Evolutionary conservation across 1,140 invertebrate genomes (phyloP).

Genomic region (Steinernema feltiae): DNA sequence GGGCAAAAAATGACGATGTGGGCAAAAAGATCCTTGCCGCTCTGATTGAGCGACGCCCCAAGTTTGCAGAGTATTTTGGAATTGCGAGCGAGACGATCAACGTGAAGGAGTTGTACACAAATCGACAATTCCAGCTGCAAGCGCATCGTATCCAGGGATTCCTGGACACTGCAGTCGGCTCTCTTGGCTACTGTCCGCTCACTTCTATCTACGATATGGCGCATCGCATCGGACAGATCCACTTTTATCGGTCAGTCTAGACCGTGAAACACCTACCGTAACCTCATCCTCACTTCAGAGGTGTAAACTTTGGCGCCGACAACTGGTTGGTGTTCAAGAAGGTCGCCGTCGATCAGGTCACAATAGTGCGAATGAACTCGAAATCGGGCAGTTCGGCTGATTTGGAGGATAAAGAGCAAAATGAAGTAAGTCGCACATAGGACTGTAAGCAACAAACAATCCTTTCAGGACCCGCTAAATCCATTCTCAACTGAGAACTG

Average conservation of each 20-base stretch:
- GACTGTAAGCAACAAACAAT: neutral
- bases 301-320: conserved; percentile 42
- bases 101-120: conserved; percentile 28
- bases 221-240: conserved; percentile 41
- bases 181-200: conserved; percentile 38
- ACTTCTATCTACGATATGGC: conserved; percentile 42
- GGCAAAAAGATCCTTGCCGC: conserved; percentile 40
- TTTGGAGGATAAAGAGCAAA: neutral
- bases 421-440: neutral
- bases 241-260: conserved; percentile 42
- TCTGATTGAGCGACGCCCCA: conserved; percentile 36
- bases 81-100: conserved; percentile 35
- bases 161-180: conserved; percentile 40
- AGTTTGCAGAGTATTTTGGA: conserved; percentile 43
- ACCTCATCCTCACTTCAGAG: conserved; percentile 29
- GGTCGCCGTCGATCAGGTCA: conserved; percentile 40
- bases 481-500: neutral
- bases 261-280: neutral
- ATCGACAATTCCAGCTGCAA: conserved; percentile 40
- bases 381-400: neutral
- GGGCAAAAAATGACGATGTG: conserved; percentile 40
- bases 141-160: conserved; percentile 43
- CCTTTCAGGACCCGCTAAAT: neutral
- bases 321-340: conserved; percentile 45
- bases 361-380: neutral